phyloP scores from a whole-genome alignment of 2,888 invertebrate species.

The Unio pictorum region DNA sequence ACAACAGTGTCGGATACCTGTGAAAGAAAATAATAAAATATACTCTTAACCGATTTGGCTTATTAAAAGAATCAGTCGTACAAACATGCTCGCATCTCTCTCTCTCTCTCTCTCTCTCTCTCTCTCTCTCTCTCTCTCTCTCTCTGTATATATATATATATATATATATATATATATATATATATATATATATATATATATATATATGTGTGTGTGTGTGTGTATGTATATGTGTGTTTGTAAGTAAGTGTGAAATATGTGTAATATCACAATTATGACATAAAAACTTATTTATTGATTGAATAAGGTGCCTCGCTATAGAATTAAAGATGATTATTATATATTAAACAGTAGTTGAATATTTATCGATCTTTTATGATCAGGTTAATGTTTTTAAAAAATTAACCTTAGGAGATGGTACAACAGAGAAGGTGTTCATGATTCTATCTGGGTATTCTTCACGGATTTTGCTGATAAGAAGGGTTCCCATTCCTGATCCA shows the following conservation, averaged over 20 bases:
- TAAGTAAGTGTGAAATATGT: too few relatives aligned
- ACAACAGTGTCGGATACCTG: slow-evolving; percentile 82
- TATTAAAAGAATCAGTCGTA: too few relatives aligned
- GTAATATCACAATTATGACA: too few relatives aligned
- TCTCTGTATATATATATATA: too few relatives aligned
- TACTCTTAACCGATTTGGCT: not conserved
- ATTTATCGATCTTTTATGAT: too few relatives aligned
- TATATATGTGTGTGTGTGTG: too few relatives aligned
- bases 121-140: too few relatives aligned
- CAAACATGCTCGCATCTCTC: too few relatives aligned
- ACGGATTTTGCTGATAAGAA: slow-evolving; percentile 57
- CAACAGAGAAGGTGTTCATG: slow-evolving; percentile 92
- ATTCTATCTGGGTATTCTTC: slow-evolving; percentile 59
- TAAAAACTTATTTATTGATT: too few relatives aligned
- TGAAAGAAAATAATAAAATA: slow-evolving; percentile 6
- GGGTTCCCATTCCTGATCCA: slow-evolving; percentile 58
- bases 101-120: too few relatives aligned
- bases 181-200: not conserved
- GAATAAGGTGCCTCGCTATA: not conserved
- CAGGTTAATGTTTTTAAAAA: not conserved
- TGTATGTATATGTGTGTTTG: too few relatives aligned
- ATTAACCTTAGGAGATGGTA: slow-evolving; percentile 83
- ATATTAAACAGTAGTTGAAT: too few relatives aligned
- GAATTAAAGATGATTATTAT: not conserved
- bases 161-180: not conserved